A percentile compares a stretch with the other conserved stretches of the same genome.
These are phyloP conservation scores for Odocoileus virginianus DNA, from an alignment of 2,113 vertebrate genomes.

Conservation along the genomic window DNA sequence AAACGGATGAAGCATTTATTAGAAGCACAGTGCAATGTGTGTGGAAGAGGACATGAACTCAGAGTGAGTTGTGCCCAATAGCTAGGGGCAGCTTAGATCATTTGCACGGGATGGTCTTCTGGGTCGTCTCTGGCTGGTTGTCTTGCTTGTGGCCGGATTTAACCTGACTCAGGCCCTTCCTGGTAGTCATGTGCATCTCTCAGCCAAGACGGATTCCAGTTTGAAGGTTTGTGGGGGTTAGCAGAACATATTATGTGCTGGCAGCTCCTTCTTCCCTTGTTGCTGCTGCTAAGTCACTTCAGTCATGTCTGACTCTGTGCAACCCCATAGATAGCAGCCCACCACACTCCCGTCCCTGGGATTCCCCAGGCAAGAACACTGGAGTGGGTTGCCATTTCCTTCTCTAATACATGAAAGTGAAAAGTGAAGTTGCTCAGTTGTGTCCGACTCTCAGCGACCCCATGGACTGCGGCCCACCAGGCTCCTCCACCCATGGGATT, in stretches of 20 bases:
- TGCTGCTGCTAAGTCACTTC: no score
- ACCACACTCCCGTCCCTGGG: no score
- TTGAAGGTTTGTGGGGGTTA: background rate
- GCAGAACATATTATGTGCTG: background rate
- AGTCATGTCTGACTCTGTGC: no score
- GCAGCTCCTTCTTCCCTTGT: background rate
- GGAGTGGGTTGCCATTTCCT: no score
- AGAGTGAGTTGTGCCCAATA: background rate
- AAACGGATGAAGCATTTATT: background rate
- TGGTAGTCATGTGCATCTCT: background rate
- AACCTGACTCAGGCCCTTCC: background rate
- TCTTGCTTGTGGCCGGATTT: background rate
- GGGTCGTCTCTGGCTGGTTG: rapidly evolving
- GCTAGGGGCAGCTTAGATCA: background rate
- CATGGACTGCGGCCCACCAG: no score
- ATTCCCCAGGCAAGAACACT: no score
- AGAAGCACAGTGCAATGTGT: background rate
- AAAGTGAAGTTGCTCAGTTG: no score
- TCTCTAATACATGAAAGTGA: no score
- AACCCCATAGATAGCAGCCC: no score
- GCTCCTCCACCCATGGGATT: no score
- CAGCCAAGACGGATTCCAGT: background rate
- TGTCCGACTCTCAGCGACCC: no score
- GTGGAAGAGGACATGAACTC: background rate
- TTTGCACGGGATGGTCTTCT: background rate